Evolutionary conservation across 2,797 vertebrate genomes (phyloP).

Genomic region (Chaetodon trifasciatus): DNA sequence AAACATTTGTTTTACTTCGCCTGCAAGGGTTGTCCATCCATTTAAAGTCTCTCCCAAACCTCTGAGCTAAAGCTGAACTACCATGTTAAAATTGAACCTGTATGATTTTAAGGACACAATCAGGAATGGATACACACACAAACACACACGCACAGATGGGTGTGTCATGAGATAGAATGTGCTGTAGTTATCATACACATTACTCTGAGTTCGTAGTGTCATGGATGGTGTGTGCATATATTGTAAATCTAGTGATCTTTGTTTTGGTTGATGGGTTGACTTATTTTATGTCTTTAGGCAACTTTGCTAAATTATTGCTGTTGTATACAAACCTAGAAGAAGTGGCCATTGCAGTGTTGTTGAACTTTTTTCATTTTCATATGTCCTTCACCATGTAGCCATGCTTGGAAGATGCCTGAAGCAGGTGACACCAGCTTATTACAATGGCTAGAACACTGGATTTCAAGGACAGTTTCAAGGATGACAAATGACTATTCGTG

Average conservation of each 20-base stretch:
- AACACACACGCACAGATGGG: not conserved
- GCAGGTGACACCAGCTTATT: constrained; percentile 10
- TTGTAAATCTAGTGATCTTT: not conserved
- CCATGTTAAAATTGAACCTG: not conserved
- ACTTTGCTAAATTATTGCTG: not conserved
- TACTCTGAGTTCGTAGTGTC: not conserved
- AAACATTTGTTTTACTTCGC: constrained; percentile 24
- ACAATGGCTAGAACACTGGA: not conserved
- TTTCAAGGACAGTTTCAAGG: constrained; percentile 38
- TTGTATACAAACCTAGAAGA: not conserved
- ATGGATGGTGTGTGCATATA: not conserved
- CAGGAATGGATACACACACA: too few relatives aligned
- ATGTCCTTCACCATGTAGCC: constrained; percentile 17
- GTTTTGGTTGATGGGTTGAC: constrained; percentile 3
- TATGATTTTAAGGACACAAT: not conserved
- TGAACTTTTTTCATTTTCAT: constrained; percentile 17
- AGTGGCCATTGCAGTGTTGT: not conserved
- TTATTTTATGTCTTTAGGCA: not conserved
- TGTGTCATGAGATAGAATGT: not conserved
- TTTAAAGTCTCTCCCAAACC: not conserved
- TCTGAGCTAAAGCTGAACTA: not conserved
- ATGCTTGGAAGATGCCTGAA: constrained; percentile 4
- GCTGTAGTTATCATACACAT: not conserved
- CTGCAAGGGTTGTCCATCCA: constrained; percentile 16
- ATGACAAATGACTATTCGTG: constrained; percentile 25